A percentile compares a stretch with the other conserved stretches of the same genome.
Conservation (phyloP, 2,888 invertebrate genomes). For the Drepana falcataria region DNA sequence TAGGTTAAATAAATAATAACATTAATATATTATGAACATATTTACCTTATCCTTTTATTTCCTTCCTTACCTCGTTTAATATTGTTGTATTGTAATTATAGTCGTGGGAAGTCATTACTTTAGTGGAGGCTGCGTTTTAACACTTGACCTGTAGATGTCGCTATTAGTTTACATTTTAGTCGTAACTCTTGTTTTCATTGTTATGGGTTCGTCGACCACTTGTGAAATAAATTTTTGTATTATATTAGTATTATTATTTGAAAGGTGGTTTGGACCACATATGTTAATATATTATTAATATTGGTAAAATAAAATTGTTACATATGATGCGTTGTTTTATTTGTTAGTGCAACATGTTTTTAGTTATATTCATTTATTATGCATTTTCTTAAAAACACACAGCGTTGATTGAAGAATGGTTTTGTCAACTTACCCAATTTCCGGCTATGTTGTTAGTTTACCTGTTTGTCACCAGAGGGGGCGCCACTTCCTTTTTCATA, state of each 20-base stretch:
- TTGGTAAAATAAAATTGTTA: slow-evolving; percentile 79
- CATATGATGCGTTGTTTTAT: slow-evolving; percentile 57
- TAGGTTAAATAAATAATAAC: slow-evolving; percentile 47
- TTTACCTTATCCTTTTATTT: slow-evolving; percentile 48
- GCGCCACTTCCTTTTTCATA: no score
- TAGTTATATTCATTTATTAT: no score
- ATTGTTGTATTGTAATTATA: slow-evolving; percentile 47
- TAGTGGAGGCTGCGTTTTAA: slow-evolving; percentile 45
- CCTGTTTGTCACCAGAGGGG: no score
- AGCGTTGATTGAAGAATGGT: no score
- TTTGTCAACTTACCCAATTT: no score
- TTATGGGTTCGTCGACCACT: slow-evolving; percentile 71
- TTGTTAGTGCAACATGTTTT: slow-evolving; percentile 4
- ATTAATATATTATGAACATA: slow-evolving; percentile 64
- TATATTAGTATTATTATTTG: slow-evolving; percentile 65
- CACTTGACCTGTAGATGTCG: slow-evolving; percentile 39
- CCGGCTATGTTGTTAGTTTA: no score
- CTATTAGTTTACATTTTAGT: slow-evolving; percentile 39
- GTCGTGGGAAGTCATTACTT: slow-evolving; percentile 40
- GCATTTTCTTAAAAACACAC: no score
- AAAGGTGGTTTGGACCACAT: slow-evolving; percentile 76
- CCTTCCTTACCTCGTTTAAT: slow-evolving; percentile 64
- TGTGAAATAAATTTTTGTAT: slow-evolving; percentile 73
- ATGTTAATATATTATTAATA: slow-evolving; percentile 79
- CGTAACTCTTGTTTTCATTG: slow-evolving; percentile 68